Evolutionary conservation across 2,113 vertebrate genomes (phyloP), one percentile per base, ranked within the genome.

Genomic region (Paracanthobrama guichenoti): DNA sequence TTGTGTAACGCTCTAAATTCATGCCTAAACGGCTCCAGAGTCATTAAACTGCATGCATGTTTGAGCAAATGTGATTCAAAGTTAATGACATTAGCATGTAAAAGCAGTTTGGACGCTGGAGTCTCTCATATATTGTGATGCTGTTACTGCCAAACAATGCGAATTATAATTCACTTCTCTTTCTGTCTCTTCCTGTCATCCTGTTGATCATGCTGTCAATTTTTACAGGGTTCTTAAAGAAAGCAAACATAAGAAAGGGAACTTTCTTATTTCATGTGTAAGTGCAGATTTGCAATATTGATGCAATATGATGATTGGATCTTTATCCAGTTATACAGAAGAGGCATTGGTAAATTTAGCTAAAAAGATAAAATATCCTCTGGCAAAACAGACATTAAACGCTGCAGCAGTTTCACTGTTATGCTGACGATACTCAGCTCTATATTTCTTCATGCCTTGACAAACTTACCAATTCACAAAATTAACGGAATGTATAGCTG

Each of bases 81-180:
- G 44, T 4, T 46, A 24, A 73, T 48, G 44, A 48, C 42, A 48
- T 73, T 48, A 73, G 42, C 71, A 48, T 73, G 44, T 48, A 46
- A 48, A 57, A 4, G 28, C 74, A 3, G 18, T 35, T 57, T 76
- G 75, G 28, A 24, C 4, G 1, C 8, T 67, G 28, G 64, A 16
- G 69, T 24, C 42, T 46, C 9, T 48, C 24, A 1, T 8, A 14
- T 24, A 12, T 39, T 59, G 18, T 22, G 75, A 39, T 57, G 28
- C 50, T 77, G 9, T 18, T 85, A 83, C 83, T 89, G 83, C 81
- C 53, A 60, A 84, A 83, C 26, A 31, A 20, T 22, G 64, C 22
- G 64, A 39, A 39, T 2, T 39, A 22, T 22, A 1, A 48, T 71
- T 62, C 22, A 31, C 3, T 35, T 35, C 53, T 72, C 39, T 79